phyloP scores from a whole-genome alignment of 2,797 vertebrate genomes.

The Pristis pectinata region DNA sequence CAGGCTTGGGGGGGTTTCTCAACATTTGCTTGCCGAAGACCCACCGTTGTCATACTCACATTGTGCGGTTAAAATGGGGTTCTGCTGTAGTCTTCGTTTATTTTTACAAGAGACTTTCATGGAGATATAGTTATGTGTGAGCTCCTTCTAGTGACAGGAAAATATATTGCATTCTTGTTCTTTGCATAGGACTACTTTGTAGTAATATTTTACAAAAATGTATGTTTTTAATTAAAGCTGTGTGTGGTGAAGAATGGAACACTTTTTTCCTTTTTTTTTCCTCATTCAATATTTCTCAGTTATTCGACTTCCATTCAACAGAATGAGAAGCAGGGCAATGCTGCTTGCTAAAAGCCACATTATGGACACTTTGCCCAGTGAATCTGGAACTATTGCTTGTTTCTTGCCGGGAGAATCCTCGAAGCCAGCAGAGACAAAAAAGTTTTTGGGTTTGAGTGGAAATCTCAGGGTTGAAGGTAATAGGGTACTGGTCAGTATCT shows the following conservation, averaged over 20 bases:
- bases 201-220: not conserved
- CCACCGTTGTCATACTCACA: too few relatives aligned
- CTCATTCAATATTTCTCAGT: not conserved
- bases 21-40: too few relatives aligned
- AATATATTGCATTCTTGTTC: not conserved
- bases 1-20: too few relatives aligned
- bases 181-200: not conserved
- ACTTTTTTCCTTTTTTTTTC: not conserved
- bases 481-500: not conserved
- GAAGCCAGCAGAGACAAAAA: not conserved
- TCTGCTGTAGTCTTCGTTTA: too few relatives aligned
- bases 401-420: not conserved
- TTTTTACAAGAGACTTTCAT: not conserved
- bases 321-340: too few relatives aligned
- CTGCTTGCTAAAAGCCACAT: not conserved
- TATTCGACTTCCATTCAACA: not conserved
- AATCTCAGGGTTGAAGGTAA: not conserved
- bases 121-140: not conserved
- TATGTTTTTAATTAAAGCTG: too few relatives aligned
- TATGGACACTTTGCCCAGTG: not conserved
- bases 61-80: too few relatives aligned
- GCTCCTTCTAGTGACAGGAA: constrained; percentile 32
- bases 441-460: not conserved
- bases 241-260: not conserved
- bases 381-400: not conserved